Conservation (phyloP, 2,113 vertebrate species). For the Crotophaga sulcirostris region DNA sequence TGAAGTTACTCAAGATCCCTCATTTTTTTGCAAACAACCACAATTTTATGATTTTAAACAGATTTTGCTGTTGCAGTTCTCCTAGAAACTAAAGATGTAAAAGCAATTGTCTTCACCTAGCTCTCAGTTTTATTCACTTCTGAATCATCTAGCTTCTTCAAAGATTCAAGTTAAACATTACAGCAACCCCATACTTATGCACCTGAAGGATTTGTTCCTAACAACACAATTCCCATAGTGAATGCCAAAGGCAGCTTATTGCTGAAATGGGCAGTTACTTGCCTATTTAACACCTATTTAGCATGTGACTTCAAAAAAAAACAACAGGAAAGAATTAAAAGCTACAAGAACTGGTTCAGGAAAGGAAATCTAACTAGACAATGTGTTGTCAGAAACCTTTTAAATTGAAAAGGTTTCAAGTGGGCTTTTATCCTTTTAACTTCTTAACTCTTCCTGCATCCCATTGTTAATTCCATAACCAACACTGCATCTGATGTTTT, state of each 20-base stretch:
- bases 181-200: not conserved
- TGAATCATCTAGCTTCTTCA: not conserved
- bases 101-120: not conserved
- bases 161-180: not conserved
- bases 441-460: not conserved
- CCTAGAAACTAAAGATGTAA: not conserved
- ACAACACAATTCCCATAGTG: not conserved
- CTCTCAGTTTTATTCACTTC: not conserved
- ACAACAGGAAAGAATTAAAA: not conserved
- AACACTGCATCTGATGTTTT: slow-evolving; percentile 29
- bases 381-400: not conserved
- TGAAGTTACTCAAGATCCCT: not conserved
- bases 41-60: not conserved
- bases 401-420: slow-evolving; percentile 8
- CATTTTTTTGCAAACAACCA: not conserved
- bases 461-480: slow-evolving; percentile 19
- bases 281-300: not conserved
- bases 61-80: not conserved
- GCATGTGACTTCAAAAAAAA: no score
- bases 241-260: not conserved
- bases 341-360: not conserved
- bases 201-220: not conserved
- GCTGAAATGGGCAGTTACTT: not conserved
- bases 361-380: not conserved
- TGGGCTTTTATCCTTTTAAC: slow-evolving; percentile 7